These are phyloP conservation scores for Hydra vulgaris DNA, from an alignment of 30 jellyfish, hydroid and myxozoan genomes.

Conservation along the genomic window DNA sequence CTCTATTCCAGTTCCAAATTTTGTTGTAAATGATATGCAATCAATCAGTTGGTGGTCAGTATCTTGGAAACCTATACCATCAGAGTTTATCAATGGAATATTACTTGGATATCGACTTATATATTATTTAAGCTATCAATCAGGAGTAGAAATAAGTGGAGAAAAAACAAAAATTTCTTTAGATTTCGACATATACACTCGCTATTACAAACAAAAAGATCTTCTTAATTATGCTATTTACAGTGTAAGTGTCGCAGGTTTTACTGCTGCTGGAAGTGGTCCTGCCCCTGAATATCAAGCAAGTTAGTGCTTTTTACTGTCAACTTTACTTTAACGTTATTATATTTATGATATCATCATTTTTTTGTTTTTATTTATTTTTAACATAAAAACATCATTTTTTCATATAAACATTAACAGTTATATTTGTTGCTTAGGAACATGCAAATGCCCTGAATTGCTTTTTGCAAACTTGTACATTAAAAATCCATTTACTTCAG, in stretches of 20 bases:
- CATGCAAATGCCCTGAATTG: constrained; percentile 44
- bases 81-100: constrained; percentile 8
- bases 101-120: constrained; percentile 15
- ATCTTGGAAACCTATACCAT: constrained; percentile 3
- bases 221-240: not conserved
- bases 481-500: constrained; percentile 35
- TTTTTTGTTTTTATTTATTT: not conserved
- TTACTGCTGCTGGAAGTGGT: constrained; percentile 21
- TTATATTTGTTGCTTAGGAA: constrained; percentile 34
- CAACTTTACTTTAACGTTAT: too few relatives aligned
- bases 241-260: constrained; percentile 14
- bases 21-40: constrained; percentile 6
- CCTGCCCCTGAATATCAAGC: constrained; percentile 27
- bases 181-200: constrained; percentile 6
- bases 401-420: too few relatives aligned
- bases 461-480: constrained; percentile 51
- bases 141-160: constrained; percentile 1
- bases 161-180: not conserved
- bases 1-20: constrained; percentile 32
- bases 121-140: constrained; percentile 9
- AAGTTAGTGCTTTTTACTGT: constrained; percentile 10
- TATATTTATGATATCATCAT: not conserved
- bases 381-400: too few relatives aligned
- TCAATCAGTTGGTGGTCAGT: constrained; percentile 16
- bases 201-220: constrained; percentile 6